These are phyloP conservation scores for Brachionus sp. DNA, from an alignment of 1,140 invertebrate species.

Conservation along the genomic window DNA sequence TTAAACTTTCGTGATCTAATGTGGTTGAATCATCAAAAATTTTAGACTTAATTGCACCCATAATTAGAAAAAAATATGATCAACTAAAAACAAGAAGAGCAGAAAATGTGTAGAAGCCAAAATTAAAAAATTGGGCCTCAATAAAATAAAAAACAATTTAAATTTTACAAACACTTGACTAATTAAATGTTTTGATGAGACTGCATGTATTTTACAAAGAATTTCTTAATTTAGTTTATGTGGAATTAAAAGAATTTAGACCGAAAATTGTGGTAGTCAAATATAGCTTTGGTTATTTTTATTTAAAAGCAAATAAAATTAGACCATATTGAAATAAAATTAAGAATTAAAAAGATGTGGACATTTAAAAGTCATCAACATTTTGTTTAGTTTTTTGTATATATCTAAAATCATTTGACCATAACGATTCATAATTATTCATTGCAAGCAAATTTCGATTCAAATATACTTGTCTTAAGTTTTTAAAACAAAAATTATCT, in stretches of 20 bases:
- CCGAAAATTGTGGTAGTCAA: background rate
- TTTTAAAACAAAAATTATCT: background rate
- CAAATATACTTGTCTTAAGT: background rate
- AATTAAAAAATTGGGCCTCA: background rate
- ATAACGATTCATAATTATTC: slow-evolving; percentile 36
- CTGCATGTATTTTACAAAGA: background rate
- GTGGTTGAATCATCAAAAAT: slow-evolving; percentile 29
- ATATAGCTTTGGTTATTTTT: slow-evolving; percentile 5
- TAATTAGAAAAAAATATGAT: slow-evolving; percentile 27
- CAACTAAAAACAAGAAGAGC: background rate
- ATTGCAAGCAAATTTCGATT: background rate
- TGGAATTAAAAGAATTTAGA: slow-evolving; percentile 26
- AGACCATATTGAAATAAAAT: background rate
- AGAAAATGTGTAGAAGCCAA: background rate
- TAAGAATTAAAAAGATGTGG: background rate
- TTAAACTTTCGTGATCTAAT: slow-evolving; percentile 18
- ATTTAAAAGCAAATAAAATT: background rate
- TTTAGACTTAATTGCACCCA: slow-evolving; percentile 34
- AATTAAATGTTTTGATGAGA: background rate
- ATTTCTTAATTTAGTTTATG: background rate
- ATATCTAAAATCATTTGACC: slow-evolving; percentile 21
- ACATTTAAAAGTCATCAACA: slow-evolving; percentile 3
- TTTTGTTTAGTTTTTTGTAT: background rate
- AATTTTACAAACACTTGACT: slow-evolving; percentile 15
- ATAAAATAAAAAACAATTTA: slow-evolving; percentile 2